Evolutionary conservation across 2,888 invertebrate genomes (phyloP).

Genomic region (Tromatobia lineatoria): DNA sequence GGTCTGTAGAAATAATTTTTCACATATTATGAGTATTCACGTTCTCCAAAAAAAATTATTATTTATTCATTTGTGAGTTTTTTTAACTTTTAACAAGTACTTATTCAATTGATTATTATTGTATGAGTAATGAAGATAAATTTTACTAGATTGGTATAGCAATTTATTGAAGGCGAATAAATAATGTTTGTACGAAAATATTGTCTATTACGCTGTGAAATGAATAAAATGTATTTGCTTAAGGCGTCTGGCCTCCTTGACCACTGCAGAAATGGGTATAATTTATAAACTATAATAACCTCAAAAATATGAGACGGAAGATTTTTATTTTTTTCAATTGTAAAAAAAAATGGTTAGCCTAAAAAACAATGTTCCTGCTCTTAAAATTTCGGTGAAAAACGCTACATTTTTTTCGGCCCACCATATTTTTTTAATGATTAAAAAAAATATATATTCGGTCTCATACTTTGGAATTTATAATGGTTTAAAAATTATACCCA

Average conservation of each 20-base stretch:
- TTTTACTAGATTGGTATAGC: background rate
- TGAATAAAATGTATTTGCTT: background rate
- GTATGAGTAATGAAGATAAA: background rate
- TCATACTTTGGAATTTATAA: background rate
- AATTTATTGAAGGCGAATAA: background rate
- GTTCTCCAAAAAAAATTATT: background rate
- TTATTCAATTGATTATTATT: background rate
- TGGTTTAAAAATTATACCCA: conserved; percentile 1
- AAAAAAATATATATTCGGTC: background rate
- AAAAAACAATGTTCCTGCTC: background rate
- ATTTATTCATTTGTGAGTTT: background rate
- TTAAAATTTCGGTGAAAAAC: background rate
- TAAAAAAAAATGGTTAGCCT: background rate
- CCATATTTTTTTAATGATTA: background rate
- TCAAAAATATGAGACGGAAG: background rate
- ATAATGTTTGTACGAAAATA: background rate
- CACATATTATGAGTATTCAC: conserved; percentile 1
- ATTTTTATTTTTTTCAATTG: background rate
- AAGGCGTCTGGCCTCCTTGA: conserved; percentile 1
- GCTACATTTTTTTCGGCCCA: background rate
- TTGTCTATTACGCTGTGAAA: background rate
- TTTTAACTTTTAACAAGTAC: background rate
- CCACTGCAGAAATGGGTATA: conserved; percentile 1
- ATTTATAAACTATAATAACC: background rate
- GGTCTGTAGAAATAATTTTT: conserved; percentile 1